Conservation (phyloP, 1,140 invertebrate species). For the Bradysia coprophila region DNA sequence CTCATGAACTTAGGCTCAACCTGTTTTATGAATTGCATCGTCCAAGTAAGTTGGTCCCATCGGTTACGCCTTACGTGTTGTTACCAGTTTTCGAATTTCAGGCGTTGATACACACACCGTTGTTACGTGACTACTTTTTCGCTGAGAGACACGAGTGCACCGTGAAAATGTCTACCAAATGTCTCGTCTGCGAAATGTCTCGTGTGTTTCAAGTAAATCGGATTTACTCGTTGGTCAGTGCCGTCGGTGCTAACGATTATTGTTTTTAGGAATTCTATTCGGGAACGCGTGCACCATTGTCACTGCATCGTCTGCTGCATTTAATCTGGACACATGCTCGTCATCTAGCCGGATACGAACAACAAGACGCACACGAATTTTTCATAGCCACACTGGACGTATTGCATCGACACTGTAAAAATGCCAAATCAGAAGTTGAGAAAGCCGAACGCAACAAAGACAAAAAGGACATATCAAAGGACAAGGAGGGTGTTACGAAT, state of each 20-base stretch:
- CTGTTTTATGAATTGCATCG: conserved; percentile 97
- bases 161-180: conserved; percentile 38
- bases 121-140: conserved; percentile 89
- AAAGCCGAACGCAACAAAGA: neutral
- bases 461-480: neutral
- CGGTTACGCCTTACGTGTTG: too few relatives aligned
- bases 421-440: conserved; percentile 13
- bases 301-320: conserved; percentile 73
- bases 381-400: conserved; percentile 90
- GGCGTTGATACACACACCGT: conserved; percentile 83
- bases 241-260: too few relatives aligned
- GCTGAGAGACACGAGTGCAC: conserved; percentile 79
- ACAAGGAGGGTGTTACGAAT: conserved; percentile 13
- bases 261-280: conserved; percentile 69
- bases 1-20: conserved; percentile 95
- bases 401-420: conserved; percentile 44
- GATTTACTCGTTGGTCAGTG: conserved; percentile 22
- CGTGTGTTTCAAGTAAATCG: conserved; percentile 47
- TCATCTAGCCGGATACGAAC: conserved; percentile 89
- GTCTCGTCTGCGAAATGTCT: conserved; percentile 86
- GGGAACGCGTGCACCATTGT: conserved; percentile 69
- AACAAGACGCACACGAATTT: conserved; percentile 98
- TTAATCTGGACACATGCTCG: conserved; percentile 93
- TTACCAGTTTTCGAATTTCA: too few relatives aligned
- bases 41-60: conserved; percentile 62